These are phyloP conservation scores for Diarsia mendica DNA, from an alignment of 2,888 invertebrate species.

Conservation along the genomic window DNA sequence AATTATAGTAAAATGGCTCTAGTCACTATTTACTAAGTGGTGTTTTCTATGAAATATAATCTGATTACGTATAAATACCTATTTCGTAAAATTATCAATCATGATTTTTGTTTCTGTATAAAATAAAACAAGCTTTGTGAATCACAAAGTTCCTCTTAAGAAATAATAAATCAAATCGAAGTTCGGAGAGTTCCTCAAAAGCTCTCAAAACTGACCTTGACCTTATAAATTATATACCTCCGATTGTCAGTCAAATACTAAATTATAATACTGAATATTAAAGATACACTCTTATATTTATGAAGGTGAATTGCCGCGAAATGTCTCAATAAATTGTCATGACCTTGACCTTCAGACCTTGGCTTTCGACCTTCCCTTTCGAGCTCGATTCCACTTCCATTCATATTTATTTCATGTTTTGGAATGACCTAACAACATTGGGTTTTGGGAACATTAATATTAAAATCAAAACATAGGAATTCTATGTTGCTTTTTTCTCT, in stretches of 20 bases:
- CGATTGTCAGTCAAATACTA: constrained; percentile 32
- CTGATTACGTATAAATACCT: neutral
- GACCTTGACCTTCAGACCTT: constrained; percentile 53
- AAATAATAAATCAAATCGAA: neutral
- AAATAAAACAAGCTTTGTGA: neutral
- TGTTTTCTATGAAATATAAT: neutral
- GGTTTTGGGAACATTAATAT: constrained; percentile 66
- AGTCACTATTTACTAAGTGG: neutral
- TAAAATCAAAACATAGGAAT: constrained; percentile 45
- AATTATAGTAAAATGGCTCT: neutral
- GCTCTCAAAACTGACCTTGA: constrained; percentile 6
- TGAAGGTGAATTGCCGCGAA: constrained; percentile 52
- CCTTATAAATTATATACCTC: neutral
- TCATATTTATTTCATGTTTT: constrained; percentile 55
- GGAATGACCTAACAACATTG: constrained; percentile 46
- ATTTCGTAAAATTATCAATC: neutral
- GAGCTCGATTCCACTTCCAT: constrained; percentile 39
- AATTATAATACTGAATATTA: constrained; percentile 55
- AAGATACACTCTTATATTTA: constrained; percentile 53
- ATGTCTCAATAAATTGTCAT: constrained; percentile 52
- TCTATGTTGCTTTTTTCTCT: constrained; percentile 31
- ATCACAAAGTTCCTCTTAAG: neutral
- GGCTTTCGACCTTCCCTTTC: constrained; percentile 16
- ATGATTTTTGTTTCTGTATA: neutral
- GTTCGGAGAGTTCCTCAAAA: neutral